phyloP scores from a whole-genome alignment of 1,140 invertebrate species.

The Asobara japonica region DNA sequence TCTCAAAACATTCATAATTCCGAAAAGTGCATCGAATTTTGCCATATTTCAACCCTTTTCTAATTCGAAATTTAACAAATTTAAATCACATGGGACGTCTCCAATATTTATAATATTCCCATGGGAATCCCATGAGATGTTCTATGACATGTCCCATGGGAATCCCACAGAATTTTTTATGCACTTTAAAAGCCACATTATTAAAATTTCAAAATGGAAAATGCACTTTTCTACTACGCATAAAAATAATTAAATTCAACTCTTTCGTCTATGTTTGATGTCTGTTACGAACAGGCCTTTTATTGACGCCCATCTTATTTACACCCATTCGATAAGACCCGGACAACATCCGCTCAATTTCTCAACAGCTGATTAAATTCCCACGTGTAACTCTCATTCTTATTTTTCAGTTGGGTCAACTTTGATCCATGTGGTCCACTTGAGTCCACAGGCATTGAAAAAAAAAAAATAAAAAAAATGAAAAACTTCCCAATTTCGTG shows the following conservation, averaged over 20 bases:
- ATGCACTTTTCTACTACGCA: neutral
- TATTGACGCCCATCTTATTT: neutral
- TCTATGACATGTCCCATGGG: too few species aligned
- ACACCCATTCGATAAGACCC: neutral
- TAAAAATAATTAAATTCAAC: neutral
- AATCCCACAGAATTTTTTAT: too few species aligned
- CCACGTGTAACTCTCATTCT: neutral
- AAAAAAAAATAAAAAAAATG: neutral
- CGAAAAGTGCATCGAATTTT: too few species aligned
- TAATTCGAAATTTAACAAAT: too few species aligned
- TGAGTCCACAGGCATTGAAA: neutral
- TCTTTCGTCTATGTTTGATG: neutral
- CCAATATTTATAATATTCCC: too few species aligned
- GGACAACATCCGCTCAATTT: constrained; percentile 3
- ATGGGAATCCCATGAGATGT: too few species aligned
- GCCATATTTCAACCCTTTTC: too few species aligned
- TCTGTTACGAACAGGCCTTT: neutral
- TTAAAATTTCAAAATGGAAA: neutral
- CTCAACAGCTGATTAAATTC: constrained; percentile 19
- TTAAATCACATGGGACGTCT: neutral
- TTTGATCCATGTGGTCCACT: neutral
- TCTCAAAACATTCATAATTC: too few species aligned
- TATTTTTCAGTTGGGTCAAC: neutral
- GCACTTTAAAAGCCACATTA: neutral
- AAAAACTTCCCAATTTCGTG: too few species aligned